Conservation (phyloP, 1,140 invertebrate species). For the Drosophila ambigua region DNA sequence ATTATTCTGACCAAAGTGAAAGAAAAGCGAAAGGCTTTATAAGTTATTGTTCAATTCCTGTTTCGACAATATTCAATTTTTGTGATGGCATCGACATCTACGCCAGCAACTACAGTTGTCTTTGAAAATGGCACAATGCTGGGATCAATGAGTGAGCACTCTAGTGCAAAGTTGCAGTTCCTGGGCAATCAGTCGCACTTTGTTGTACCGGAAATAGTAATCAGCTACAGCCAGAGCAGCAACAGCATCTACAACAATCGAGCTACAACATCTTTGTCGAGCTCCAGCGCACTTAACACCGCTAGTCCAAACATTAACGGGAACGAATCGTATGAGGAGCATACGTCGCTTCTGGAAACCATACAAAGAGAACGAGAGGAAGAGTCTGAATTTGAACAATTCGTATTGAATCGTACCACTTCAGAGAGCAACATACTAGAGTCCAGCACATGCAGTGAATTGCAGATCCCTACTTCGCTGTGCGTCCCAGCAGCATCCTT, state of each 20-base stretch:
- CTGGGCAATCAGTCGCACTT: conserved; percentile 17
- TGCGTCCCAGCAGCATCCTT: conserved; percentile 1
- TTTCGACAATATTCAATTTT: neutral
- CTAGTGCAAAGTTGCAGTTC: conserved; percentile 26
- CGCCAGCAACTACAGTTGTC: conserved; percentile 42
- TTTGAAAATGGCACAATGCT: conserved; percentile 78
- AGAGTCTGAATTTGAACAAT: conserved; percentile 66
- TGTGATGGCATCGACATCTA: conserved; percentile 29
- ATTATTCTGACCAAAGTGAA: no score
- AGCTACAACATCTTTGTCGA: conserved; percentile 28
- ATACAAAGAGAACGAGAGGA: conserved; percentile 31
- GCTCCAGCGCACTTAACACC: conserved; percentile 5
- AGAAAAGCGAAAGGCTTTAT: no score
- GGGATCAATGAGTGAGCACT: conserved; percentile 58
- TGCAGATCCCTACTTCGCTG: conserved; percentile 49
- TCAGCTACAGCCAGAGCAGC: conserved; percentile 62
- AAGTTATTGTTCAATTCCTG: neutral
- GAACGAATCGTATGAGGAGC: conserved; percentile 42
- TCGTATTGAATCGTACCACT: conserved; percentile 63
- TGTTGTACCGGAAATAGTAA: conserved; percentile 72
- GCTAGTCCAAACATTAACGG: neutral
- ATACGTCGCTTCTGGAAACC: conserved; percentile 38
- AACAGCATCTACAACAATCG: conserved; percentile 49
- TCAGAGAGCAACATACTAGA: conserved; percentile 75
- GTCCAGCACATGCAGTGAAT: conserved; percentile 66